These are phyloP conservation scores for Dysmachus trigonus DNA, from an alignment of 2,888 invertebrate genomes.

Conservation along the genomic window DNA sequence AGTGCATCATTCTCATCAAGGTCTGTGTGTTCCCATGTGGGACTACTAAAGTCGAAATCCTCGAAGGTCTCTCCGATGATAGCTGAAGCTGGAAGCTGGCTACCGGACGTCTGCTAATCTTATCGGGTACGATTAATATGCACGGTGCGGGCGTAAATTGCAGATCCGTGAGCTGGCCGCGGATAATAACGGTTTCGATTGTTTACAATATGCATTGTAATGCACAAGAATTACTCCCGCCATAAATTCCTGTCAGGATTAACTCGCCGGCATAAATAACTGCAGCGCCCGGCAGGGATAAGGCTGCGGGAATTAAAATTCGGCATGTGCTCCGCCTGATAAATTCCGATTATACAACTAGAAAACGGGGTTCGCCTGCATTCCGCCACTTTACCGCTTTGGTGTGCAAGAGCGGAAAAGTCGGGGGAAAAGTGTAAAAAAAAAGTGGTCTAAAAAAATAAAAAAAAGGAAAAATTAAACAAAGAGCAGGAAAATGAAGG, in stretches of 20 bases:
- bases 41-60: background rate
- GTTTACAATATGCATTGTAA: conserved; percentile 25
- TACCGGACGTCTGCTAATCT: background rate
- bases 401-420: background rate
- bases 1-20: background rate
- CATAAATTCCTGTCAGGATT: conserved; percentile 28
- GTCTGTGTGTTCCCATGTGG: background rate
- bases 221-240: conserved; percentile 22
- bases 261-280: conserved; percentile 9
- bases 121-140: conserved; percentile 6
- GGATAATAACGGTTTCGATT: conserved; percentile 21
- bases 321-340: conserved; percentile 44
- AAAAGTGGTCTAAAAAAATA: background rate
- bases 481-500: background rate
- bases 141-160: conserved; percentile 11
- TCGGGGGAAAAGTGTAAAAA: background rate
- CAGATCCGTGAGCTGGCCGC: background rate
- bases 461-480: background rate
- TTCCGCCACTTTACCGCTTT: background rate
- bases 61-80: background rate
- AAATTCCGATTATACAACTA: conserved; percentile 45
- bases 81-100: background rate
- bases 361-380: background rate
- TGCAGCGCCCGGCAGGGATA: conserved; percentile 11
- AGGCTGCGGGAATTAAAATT: conserved; percentile 43